Evolutionary conservation across 2,797 vertebrate species (phyloP).

Genomic region (Peromyscus attwateri): DNA sequence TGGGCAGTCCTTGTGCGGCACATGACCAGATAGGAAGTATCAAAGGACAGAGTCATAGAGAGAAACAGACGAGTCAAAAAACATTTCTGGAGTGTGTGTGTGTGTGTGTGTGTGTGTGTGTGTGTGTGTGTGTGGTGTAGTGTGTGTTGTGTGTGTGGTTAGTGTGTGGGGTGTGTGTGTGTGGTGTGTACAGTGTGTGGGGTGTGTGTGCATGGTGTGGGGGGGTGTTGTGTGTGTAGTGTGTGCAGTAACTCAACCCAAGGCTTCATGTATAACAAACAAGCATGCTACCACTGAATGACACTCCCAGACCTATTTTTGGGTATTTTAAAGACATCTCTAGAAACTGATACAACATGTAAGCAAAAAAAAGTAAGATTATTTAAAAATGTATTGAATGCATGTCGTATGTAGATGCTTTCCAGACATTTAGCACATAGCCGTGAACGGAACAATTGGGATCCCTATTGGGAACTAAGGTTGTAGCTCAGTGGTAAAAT

Average conservation of each 20-base stretch:
- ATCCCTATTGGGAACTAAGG: background rate
- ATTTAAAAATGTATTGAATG: background rate
- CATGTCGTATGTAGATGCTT: background rate
- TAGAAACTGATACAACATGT: background rate
- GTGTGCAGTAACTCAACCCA: background rate
- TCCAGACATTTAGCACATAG: background rate
- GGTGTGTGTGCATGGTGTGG: background rate
- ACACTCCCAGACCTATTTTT: background rate
- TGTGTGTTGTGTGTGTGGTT: background rate
- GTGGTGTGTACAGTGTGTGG: background rate
- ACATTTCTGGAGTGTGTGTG: background rate
- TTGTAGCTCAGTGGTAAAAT: background rate
- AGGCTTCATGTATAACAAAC: background rate
- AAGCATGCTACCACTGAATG: background rate
- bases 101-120: too few relatives aligned
- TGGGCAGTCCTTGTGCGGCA: background rate
- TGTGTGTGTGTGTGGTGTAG: background rate
- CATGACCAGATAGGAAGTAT: background rate
- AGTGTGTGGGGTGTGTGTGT: too few relatives aligned
- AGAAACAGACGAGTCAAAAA: background rate
- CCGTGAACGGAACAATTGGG: background rate
- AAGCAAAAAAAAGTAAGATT: background rate
- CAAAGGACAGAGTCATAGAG: background rate
- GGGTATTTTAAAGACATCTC: background rate
- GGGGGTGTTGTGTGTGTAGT: too few relatives aligned